Evolutionary conservation across 1,140 invertebrate genomes (phyloP).

Genomic region (Pogonomyrmex californicus): DNA sequence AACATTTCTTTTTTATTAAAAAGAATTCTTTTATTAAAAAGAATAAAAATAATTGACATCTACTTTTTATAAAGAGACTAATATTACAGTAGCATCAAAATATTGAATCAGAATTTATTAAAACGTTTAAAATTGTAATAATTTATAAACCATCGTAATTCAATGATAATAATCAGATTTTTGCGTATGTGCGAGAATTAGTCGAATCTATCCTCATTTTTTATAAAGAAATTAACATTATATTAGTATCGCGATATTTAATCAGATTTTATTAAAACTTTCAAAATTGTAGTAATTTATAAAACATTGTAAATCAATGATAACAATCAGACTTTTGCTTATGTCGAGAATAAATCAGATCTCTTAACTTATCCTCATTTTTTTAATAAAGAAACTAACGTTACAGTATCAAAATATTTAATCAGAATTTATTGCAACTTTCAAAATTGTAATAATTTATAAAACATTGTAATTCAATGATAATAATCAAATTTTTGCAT

Average conservation of each 20-base stretch:
- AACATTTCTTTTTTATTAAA: background rate
- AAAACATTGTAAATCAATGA: background rate
- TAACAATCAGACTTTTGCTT: background rate
- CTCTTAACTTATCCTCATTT: background rate
- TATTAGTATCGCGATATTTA: background rate
- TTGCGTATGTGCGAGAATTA: conserved; percentile 65
- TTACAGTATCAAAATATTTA: background rate
- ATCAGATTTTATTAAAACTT: background rate
- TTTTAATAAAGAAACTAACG: background rate
- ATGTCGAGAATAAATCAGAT: conserved; percentile 61
- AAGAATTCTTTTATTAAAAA: background rate
- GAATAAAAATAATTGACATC: background rate
- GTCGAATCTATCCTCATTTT: background rate
- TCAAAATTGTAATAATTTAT: conserved; percentile 13
- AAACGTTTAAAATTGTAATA: conserved; percentile 17
- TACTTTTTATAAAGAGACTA: background rate
- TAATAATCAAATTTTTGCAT: conserved; percentile 1
- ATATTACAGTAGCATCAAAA: background rate
- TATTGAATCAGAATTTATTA: background rate
- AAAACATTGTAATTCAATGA: background rate
- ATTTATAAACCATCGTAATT: background rate
- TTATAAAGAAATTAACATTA: background rate
- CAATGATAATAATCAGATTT: background rate
- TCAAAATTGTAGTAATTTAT: conserved; percentile 12
- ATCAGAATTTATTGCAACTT: background rate